These are phyloP conservation scores for Metallyticus violacea DNA, from an alignment of 2,888 invertebrate genomes.

Conservation along the genomic window DNA sequence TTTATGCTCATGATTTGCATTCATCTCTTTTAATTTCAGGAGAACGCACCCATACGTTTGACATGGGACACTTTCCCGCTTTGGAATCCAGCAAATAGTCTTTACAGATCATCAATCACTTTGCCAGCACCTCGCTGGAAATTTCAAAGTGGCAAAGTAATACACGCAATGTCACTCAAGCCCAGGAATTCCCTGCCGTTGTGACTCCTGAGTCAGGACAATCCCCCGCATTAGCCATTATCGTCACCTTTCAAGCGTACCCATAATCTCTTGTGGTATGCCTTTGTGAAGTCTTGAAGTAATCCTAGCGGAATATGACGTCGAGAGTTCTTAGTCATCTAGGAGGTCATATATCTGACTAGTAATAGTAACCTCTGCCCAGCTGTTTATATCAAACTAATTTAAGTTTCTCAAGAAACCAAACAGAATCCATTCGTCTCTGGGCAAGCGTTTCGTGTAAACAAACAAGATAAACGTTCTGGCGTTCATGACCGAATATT, in stretches of 20 bases:
- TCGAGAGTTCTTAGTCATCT: no score
- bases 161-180: not conserved
- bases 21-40: not conserved
- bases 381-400: no score
- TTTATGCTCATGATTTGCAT: not conserved
- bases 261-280: no score
- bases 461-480: no score
- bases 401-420: no score
- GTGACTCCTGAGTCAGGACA: not conserved
- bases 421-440: no score
- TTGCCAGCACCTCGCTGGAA: not conserved
- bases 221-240: not conserved
- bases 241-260: not conserved
- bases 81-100: not conserved
- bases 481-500: no score
- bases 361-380: no score
- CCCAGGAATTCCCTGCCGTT: not conserved
- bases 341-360: no score
- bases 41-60: not conserved
- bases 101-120: not conserved
- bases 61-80: not conserved
- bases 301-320: no score
- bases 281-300: no score
- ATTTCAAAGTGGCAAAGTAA: not conserved
- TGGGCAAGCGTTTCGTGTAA: no score